Evolutionary conservation across 1,140 invertebrate genomes (phyloP).

Genomic region (Tetragnatha versicolor): DNA sequence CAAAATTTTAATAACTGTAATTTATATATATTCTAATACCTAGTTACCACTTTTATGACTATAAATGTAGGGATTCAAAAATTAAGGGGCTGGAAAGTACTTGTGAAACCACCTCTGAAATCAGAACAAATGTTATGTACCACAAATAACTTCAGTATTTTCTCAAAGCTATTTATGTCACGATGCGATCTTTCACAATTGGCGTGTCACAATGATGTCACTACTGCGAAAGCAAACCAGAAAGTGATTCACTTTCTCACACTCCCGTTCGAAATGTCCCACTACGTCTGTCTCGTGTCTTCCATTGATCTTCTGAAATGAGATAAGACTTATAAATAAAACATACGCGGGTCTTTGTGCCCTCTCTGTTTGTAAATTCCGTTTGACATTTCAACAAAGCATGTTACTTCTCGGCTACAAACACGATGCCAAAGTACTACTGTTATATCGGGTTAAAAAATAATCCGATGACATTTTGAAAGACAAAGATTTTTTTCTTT

Average conservation of each 20-base stretch:
- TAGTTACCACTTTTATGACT: no score
- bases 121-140: no score
- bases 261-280: no score
- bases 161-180: not conserved
- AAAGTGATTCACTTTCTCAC: not conserved
- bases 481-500: not conserved
- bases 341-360: not conserved
- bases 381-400: slow-evolving; percentile 13
- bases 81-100: no score
- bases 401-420: slow-evolving; percentile 3
- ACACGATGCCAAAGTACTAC: not conserved
- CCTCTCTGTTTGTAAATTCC: not conserved
- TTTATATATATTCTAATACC: no score
- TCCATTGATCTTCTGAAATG: not conserved
- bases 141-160: not conserved
- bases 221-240: not conserved
- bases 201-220: not conserved
- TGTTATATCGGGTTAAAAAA: slow-evolving; percentile 10
- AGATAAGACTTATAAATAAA: slow-evolving; percentile 5
- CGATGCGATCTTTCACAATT: not conserved
- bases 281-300: not conserved
- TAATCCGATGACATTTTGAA: slow-evolving; percentile 9
- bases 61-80: no score
- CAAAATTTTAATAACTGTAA: no score
- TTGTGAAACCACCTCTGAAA: no score